Conservation (phyloP, 2,888 invertebrate species). For the Dione vanillae region DNA sequence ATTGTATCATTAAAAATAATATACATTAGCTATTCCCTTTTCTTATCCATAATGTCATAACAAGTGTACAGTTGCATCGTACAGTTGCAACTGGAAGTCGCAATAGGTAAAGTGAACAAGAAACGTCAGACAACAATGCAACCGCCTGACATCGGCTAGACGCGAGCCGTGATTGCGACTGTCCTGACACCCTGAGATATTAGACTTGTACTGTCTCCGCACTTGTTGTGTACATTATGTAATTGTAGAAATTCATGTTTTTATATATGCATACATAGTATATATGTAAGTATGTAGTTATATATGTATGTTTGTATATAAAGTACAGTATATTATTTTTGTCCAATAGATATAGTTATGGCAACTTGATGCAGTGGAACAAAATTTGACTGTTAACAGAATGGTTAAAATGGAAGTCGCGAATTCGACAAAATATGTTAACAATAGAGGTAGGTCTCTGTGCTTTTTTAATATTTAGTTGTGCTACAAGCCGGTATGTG, state of each 20-base stretch:
- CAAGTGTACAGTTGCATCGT: constrained; percentile 50
- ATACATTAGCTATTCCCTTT: background rate
- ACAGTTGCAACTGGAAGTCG: constrained; percentile 47
- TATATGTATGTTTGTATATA: too few relatives aligned
- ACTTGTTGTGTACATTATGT: constrained; percentile 50
- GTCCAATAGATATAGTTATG: too few relatives aligned
- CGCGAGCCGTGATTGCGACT: constrained; percentile 71
- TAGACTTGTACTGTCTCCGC: constrained; percentile 69
- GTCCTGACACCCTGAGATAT: constrained; percentile 78
- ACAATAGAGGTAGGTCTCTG: too few relatives aligned
- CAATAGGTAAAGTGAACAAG: constrained; percentile 69
- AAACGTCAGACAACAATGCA: constrained; percentile 75
- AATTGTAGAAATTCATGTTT: constrained; percentile 47
- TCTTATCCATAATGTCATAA: constrained; percentile 27
- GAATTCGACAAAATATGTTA: too few relatives aligned
- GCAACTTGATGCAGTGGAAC: too few relatives aligned
- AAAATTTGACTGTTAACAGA: too few relatives aligned
- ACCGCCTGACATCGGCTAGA: constrained; percentile 66
- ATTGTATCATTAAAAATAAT: background rate
- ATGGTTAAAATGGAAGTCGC: too few relatives aligned
- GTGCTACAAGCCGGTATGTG: too few relatives aligned
- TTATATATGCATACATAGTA: background rate
- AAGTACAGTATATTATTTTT: too few relatives aligned
- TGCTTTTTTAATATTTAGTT: too few relatives aligned
- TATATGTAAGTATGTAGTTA: background rate